phyloP scores from a whole-genome alignment of 1,140 invertebrate genomes.

The Procambarus clarkii region DNA sequence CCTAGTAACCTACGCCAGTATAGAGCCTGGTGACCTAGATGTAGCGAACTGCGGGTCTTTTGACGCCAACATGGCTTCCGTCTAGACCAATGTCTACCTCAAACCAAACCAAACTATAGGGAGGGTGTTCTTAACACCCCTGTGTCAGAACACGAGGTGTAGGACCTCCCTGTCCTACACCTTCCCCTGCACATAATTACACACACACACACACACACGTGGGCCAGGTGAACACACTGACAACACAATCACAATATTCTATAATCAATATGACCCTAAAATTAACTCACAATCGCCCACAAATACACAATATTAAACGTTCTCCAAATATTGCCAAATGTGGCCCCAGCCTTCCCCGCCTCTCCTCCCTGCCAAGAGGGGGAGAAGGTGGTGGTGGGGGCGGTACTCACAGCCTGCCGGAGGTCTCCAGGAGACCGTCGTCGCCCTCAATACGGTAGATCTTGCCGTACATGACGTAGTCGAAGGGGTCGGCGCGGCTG shows the following conservation, averaged over 20 bases:
- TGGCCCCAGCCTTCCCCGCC: not conserved
- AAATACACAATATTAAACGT: not conserved
- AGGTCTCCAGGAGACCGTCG: constrained; percentile 91
- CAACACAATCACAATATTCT: not conserved
- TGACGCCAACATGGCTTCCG: constrained; percentile 6
- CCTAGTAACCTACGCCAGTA: not conserved
- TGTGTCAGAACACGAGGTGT: too few species aligned
- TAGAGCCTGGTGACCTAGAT: not conserved
- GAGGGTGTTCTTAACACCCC: too few species aligned
- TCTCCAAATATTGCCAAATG: not conserved
- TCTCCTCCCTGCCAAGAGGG: not conserved
- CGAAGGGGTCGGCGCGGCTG: constrained; percentile 95
- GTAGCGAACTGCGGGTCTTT: not conserved
- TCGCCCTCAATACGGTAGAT: constrained; percentile 98
- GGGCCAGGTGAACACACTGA: not conserved
- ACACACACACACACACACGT: not conserved
- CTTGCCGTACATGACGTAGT: constrained; percentile 99
- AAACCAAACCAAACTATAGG: not conserved
- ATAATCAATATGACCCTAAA: too few species aligned
- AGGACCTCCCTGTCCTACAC: too few species aligned
- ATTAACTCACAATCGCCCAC: too few species aligned
- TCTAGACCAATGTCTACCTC: not conserved
- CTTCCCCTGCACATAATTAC: not conserved
- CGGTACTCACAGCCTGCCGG: constrained; percentile 86
- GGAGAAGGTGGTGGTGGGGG: too few species aligned